Evolutionary conservation across 1,140 invertebrate genomes (phyloP).

Genomic region (Anagrus nilaparvatae): DNA sequence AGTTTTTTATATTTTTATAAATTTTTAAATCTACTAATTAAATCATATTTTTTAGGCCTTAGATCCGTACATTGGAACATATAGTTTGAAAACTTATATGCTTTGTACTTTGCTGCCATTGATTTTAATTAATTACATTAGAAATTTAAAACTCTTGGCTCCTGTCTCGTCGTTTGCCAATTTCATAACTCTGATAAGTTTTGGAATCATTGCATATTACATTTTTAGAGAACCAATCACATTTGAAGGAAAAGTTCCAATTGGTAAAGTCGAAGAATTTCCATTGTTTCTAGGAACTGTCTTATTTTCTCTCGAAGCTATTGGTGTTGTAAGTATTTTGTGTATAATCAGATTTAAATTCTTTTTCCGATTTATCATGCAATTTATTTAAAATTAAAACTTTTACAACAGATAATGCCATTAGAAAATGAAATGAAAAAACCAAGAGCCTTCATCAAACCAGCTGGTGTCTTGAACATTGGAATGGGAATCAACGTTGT

Average conservation of each 20-base stretch:
- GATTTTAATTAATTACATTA: conserved; percentile 60
- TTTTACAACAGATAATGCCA: conserved; percentile 59
- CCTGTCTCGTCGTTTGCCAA: conserved; percentile 68
- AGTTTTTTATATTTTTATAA: background rate
- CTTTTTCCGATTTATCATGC: too few species aligned
- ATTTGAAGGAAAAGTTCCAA: conserved; percentile 39
- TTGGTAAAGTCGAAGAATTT: conserved; percentile 43
- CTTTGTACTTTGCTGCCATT: conserved; percentile 56
- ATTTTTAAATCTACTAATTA: too few species aligned
- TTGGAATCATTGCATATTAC: conserved; percentile 61
- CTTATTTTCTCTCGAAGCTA: conserved; percentile 70
- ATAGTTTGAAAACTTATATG: conserved; percentile 49
- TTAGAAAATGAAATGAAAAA: conserved; percentile 79
- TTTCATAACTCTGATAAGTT: conserved; percentile 49
- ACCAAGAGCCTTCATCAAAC: conserved; percentile 57
- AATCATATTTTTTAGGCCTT: conserved; percentile 28
- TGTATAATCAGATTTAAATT: conserved; percentile 2
- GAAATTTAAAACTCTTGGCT: conserved; percentile 62
- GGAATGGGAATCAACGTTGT: conserved; percentile 63
- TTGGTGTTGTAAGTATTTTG: conserved; percentile 49
- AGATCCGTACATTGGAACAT: conserved; percentile 6
- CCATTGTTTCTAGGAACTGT: conserved; percentile 65
- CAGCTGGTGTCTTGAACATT: conserved; percentile 64
- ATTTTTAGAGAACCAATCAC: conserved; percentile 47
- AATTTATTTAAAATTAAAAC: conserved; percentile 1